Conservation (phyloP, 2,888 invertebrate species). For the Drosophila picticornis region DNA sequence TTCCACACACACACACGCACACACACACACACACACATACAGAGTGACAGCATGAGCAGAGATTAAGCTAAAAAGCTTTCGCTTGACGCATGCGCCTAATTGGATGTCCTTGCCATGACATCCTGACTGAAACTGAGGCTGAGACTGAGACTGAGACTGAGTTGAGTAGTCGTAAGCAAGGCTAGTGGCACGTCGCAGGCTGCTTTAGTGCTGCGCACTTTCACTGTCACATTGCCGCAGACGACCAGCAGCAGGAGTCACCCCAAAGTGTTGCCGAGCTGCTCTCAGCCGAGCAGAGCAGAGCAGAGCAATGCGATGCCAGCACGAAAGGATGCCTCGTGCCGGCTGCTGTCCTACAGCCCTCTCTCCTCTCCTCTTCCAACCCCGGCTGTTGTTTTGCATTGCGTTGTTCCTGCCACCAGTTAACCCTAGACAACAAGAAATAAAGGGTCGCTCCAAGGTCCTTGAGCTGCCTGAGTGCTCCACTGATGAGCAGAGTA, state of each 20-base stretch:
- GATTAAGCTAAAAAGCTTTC: slow-evolving; percentile 9
- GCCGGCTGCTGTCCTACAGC: background rate
- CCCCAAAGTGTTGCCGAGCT: background rate
- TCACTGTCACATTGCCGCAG: slow-evolving; percentile 7
- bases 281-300: background rate
- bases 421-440: background rate
- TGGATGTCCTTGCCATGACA: slow-evolving; percentile 66
- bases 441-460: slow-evolving; percentile 7
- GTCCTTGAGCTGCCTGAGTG: background rate
- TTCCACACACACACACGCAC: background rate
- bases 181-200: slow-evolving; percentile 11
- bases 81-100: slow-evolving; percentile 52
- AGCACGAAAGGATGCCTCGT: background rate
- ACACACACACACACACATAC: background rate
- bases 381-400: background rate
- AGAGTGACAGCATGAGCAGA: background rate
- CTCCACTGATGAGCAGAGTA: background rate
- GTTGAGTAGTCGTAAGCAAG: background rate
- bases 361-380: background rate
- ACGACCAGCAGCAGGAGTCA: background rate
- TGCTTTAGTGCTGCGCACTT: slow-evolving; percentile 17
- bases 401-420: background rate
- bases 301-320: background rate
- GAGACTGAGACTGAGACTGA: background rate
- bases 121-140: slow-evolving; percentile 14